Conservation (phyloP, 2,797 vertebrate genomes). For the Chloroceryle amazona region DNA sequence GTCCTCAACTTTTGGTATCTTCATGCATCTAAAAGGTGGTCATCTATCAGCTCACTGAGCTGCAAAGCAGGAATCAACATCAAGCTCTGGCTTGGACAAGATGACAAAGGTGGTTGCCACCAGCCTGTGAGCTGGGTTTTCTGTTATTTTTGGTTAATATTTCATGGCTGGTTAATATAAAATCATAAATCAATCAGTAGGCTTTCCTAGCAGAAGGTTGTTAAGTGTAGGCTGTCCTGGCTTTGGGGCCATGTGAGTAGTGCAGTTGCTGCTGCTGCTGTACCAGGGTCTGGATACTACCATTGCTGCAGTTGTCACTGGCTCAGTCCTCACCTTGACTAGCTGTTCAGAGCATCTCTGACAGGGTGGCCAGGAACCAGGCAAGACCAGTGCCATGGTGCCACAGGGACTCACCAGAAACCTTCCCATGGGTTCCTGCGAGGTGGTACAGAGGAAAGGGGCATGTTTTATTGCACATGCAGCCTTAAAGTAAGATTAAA, state of each 20-base stretch:
- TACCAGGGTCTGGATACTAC: background rate
- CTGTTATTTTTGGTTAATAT: background rate
- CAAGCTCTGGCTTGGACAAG: background rate
- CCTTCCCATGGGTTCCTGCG: background rate
- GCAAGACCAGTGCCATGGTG: too few species aligned
- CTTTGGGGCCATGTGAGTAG: background rate
- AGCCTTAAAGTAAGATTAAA: background rate
- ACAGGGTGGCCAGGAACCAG: background rate
- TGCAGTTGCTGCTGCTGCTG: background rate
- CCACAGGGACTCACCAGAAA: background rate
- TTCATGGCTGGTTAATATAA: background rate
- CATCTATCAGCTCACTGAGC: background rate
- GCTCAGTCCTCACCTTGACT: background rate
- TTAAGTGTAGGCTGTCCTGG: background rate
- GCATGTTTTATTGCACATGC: background rate
- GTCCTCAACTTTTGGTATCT: background rate
- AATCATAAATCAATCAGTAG: background rate
- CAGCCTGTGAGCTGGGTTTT: background rate
- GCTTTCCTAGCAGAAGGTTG: background rate
- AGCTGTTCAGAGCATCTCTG: background rate
- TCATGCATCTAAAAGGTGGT: background rate
- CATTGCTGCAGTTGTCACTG: background rate
- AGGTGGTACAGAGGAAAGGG: background rate
- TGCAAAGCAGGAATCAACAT: constrained; percentile 21
- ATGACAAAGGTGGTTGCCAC: background rate